A percentile compares a stretch with the other conserved stretches of the same genome.
Evolutionary conservation across 2,888 invertebrate species (phyloP).

Genomic region (Brachyptera putata): DNA sequence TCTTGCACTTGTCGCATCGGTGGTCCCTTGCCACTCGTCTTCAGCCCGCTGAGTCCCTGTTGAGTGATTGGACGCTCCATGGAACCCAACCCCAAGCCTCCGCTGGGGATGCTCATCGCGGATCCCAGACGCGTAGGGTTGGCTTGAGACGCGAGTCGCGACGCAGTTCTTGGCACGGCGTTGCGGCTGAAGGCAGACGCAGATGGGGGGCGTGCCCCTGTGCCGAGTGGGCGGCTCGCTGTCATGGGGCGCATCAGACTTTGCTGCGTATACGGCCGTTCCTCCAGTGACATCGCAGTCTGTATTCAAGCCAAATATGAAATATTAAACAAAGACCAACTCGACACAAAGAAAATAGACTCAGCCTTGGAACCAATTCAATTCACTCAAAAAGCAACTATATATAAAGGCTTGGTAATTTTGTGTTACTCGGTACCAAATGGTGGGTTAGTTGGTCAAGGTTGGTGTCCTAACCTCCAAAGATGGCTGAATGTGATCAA

Average conservation of each 20-base stretch:
- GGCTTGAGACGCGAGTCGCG: slow-evolving; percentile 37
- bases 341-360: too few relatives aligned
- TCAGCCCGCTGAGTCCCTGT: slow-evolving; percentile 68
- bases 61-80: slow-evolving; percentile 77
- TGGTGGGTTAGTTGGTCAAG: too few relatives aligned
- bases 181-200: slow-evolving; percentile 18
- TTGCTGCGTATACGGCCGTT: slow-evolving; percentile 24
- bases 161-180: slow-evolving; percentile 37
- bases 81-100: slow-evolving; percentile 42
- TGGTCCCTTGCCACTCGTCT: slow-evolving; percentile 60
- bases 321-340: not conserved
- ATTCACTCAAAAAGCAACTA: too few relatives aligned
- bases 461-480: too few relatives aligned
- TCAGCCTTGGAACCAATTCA: too few relatives aligned
- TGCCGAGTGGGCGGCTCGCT: slow-evolving; percentile 18
- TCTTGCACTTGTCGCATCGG: slow-evolving; percentile 70
- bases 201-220: slow-evolving; percentile 30
- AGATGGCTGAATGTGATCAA: too few relatives aligned
- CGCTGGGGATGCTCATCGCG: too few relatives aligned
- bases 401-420: too few relatives aligned
- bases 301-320: too few relatives aligned
- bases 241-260: slow-evolving; percentile 23
- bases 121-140: slow-evolving; percentile 35
- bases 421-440: too few relatives aligned
- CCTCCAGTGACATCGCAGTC: slow-evolving; percentile 21